Evolutionary conservation across 2,888 invertebrate genomes (phyloP).

Genomic region (Subacronicta megacephala): DNA sequence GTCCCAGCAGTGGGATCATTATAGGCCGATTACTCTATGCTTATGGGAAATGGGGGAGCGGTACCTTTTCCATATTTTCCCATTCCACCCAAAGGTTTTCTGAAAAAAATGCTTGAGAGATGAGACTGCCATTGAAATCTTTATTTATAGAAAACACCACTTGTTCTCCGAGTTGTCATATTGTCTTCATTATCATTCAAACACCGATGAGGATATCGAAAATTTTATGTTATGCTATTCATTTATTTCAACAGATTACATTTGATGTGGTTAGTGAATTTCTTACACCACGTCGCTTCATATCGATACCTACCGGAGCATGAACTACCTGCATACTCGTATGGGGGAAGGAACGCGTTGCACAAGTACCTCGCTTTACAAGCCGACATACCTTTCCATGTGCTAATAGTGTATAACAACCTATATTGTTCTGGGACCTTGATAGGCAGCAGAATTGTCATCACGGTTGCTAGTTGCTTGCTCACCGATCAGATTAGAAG

Average conservation of each 20-base stretch:
- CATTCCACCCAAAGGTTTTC: too few species aligned
- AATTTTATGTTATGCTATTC: too few species aligned
- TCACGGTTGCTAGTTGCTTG: slow-evolving; percentile 79
- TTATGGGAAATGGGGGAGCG: too few species aligned
- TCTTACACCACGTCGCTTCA: slow-evolving; percentile 18
- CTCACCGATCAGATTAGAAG: slow-evolving; percentile 40
- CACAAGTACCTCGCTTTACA: slow-evolving; percentile 46
- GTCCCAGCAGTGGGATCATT: too few species aligned
- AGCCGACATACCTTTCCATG: slow-evolving; percentile 70
- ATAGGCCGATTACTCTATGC: too few species aligned
- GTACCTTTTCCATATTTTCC: too few species aligned
- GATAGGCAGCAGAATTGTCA: slow-evolving; percentile 70
- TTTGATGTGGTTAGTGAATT: slow-evolving; percentile 34
- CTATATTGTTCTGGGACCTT: slow-evolving; percentile 79
- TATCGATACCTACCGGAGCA: slow-evolving; percentile 27
- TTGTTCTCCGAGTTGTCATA: too few species aligned
- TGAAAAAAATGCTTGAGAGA: too few species aligned
- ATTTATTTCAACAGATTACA: slow-evolving; percentile 39
- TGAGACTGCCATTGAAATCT: too few species aligned
- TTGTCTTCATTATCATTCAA: too few species aligned
- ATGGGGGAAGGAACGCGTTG: slow-evolving; percentile 12
- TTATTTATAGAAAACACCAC: too few species aligned
- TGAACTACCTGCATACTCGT: slow-evolving; percentile 5
- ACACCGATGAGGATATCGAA: too few species aligned
- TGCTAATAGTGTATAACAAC: slow-evolving; percentile 69